Percentiles rank a stretch among this genome's conserved stretches.
These are phyloP conservation scores for Leptinotarsa peninsularis DNA, from an alignment of 2,888 invertebrate species.

Conservation along the genomic window DNA sequence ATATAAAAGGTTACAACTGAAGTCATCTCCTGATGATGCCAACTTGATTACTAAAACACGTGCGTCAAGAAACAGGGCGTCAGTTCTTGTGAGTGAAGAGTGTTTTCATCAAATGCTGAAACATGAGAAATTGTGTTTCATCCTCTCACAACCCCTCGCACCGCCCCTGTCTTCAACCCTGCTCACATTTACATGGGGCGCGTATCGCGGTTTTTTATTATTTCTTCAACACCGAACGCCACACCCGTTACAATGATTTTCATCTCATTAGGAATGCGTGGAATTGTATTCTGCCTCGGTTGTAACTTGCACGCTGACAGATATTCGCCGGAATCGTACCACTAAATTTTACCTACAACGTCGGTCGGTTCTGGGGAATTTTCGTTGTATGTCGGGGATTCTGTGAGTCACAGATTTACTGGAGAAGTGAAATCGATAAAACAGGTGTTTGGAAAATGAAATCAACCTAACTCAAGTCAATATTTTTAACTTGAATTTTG, in stretches of 20 bases:
- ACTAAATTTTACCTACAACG: constrained; percentile 49
- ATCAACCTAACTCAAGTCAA: too few relatives aligned
- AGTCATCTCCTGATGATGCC: too few relatives aligned
- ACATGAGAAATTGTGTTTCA: background rate
- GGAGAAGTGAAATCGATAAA: too few relatives aligned
- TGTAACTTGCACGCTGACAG: constrained; percentile 59
- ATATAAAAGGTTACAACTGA: too few relatives aligned
- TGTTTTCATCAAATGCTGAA: too few relatives aligned
- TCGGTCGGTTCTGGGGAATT: constrained; percentile 17
- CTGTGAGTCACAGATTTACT: background rate
- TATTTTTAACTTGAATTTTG: too few relatives aligned
- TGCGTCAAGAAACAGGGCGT: too few relatives aligned
- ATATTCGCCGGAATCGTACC: constrained; percentile 58
- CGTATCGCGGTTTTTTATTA: constrained; percentile 60
- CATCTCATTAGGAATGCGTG: constrained; percentile 62
- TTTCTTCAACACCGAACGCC: constrained; percentile 37
- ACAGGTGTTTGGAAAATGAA: too few relatives aligned
- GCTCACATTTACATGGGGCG: constrained; percentile 58
- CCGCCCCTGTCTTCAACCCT: constrained; percentile 29
- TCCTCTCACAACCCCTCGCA: background rate
- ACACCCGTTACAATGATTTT: constrained; percentile 57
- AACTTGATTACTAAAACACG: too few relatives aligned
- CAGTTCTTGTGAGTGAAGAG: too few relatives aligned
- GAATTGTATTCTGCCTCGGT: constrained; percentile 58
- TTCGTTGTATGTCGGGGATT: background rate